Percentiles rank a stretch among this genome's conserved stretches.
These are phyloP conservation scores for Panagrolaimus sp. DNA, from an alignment of 1,140 invertebrate genomes.

Conservation along the genomic window DNA sequence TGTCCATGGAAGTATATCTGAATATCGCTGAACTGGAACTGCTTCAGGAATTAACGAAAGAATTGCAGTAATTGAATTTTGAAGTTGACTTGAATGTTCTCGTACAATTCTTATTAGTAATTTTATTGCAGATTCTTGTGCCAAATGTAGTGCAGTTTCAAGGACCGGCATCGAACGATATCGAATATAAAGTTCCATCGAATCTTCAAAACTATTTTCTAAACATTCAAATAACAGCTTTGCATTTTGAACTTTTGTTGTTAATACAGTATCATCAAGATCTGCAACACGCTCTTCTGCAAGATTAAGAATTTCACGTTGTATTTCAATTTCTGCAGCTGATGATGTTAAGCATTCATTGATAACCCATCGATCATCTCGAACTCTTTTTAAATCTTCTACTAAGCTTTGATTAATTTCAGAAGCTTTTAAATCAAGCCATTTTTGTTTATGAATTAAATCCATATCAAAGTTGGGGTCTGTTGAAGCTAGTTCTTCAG, in stretches of 20 bases:
- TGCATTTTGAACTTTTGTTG: neutral
- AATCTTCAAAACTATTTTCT: neutral
- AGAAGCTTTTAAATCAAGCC: neutral
- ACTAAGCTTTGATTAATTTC: neutral
- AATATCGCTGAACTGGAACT: neutral
- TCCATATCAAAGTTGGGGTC: constrained; percentile 6
- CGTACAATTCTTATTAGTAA: neutral
- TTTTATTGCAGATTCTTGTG: neutral
- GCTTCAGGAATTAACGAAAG: neutral
- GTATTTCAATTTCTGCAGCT: neutral
- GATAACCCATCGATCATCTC: neutral
- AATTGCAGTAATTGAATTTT: neutral
- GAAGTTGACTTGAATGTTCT: neutral
- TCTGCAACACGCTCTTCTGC: neutral
- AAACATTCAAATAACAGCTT: neutral
- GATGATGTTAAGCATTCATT: neutral
- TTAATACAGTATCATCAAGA: neutral
- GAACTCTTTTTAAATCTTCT: neutral
- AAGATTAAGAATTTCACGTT: constrained; percentile 3
- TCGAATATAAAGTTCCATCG: neutral
- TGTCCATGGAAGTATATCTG: neutral
- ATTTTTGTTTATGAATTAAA: neutral
- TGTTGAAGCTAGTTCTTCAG: neutral
- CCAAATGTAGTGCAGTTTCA: neutral
- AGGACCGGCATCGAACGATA: neutral